These are phyloP conservation scores for Drosophila gaucha DNA, from an alignment of 2,888 invertebrate species.

Conservation along the genomic window DNA sequence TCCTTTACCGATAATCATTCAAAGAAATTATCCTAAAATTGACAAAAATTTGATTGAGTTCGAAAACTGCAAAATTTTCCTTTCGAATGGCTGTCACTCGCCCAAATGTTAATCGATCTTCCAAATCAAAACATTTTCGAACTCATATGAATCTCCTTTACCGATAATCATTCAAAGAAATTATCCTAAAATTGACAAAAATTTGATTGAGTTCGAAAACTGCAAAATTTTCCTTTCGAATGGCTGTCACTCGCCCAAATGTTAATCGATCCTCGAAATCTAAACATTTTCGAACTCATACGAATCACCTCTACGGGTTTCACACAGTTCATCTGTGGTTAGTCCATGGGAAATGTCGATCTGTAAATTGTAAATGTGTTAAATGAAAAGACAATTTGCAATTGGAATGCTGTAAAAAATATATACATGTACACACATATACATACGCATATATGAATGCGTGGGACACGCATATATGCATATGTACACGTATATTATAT, in stretches of 20 bases:
- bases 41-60: no score
- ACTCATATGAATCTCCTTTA: no score
- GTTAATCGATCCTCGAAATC: background rate
- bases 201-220: background rate
- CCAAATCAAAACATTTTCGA: no score
- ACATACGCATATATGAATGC: background rate
- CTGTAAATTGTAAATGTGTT: background rate
- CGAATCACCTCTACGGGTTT: no score
- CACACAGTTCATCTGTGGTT: no score
- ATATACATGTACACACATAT: slow-evolving; percentile 44
- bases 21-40: no score
- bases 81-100: background rate
- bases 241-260: background rate
- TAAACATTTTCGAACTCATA: background rate
- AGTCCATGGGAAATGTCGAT: no score
- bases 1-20: no score
- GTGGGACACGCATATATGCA: slow-evolving; percentile 1
- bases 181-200: no score
- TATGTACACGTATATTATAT: slow-evolving; percentile 5
- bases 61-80: background rate
- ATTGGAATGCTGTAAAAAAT: slow-evolving; percentile 73
- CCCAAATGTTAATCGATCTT: no score
- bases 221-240: no score
- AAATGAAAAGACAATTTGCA: slow-evolving; percentile 34
- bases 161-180: no score